These are phyloP conservation scores for Protomyctophum bolini DNA, from an alignment of 2,113 vertebrate genomes.

Conservation along the genomic window DNA sequence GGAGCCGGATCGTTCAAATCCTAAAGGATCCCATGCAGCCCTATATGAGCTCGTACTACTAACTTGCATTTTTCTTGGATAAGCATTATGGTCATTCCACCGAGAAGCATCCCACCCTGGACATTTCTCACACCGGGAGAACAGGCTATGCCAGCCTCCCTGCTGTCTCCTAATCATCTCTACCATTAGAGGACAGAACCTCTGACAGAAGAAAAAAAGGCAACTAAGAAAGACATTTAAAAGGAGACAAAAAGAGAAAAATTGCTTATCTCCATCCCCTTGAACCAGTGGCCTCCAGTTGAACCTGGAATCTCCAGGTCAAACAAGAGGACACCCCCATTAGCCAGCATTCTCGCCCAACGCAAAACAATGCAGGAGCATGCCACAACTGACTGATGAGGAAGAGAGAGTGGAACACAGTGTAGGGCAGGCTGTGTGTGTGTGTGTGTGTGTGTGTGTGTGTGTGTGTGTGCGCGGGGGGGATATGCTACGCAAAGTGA, in stretches of 20 bases:
- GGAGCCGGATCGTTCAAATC: no score
- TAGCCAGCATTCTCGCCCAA: slow-evolving; percentile 41
- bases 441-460: slow-evolving; percentile 1
- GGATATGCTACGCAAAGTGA: slow-evolving; percentile 20
- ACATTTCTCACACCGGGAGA: not conserved
- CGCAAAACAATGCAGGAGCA: slow-evolving; percentile 64
- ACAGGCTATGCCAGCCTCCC: slow-evolving; percentile 29
- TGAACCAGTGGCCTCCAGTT: slow-evolving; percentile 70
- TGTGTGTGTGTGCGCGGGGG: slow-evolving; percentile 26
- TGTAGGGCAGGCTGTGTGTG: slow-evolving; percentile 2
- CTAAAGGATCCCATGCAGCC: no score
- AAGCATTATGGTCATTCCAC: not conserved
- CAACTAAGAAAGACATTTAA: slow-evolving; percentile 44
- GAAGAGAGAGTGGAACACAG: slow-evolving; percentile 27
- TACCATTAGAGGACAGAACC: slow-evolving; percentile 28
- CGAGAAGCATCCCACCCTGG: slow-evolving; percentile 2
- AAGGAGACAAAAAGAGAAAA: slow-evolving; percentile 62
- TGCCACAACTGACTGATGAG: slow-evolving; percentile 70
- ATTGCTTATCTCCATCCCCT: slow-evolving; percentile 66
- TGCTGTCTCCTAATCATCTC: slow-evolving; percentile 51
- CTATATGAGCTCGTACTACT: no score
- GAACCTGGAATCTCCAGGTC: slow-evolving; percentile 69
- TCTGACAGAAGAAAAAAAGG: slow-evolving; percentile 30
- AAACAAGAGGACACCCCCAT: slow-evolving; percentile 63
- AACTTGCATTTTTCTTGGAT: not conserved